These are phyloP conservation scores for Zosterops pallidus DNA, from an alignment of 2,113 vertebrate genomes.

Conservation along the genomic window DNA sequence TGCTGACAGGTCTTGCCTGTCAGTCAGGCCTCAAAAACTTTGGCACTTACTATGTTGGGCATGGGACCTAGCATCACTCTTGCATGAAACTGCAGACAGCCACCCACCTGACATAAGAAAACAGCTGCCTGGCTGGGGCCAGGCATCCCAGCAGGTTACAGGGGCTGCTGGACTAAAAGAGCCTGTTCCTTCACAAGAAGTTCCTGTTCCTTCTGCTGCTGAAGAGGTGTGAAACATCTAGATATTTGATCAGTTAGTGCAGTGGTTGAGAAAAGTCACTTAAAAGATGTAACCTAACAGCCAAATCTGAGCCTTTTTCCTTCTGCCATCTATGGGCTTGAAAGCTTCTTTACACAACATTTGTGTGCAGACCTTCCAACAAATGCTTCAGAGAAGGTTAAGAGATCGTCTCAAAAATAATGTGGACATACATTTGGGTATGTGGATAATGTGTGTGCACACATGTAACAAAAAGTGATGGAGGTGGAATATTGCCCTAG, in stretches of 20 bases:
- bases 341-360: not conserved
- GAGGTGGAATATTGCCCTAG: not conserved
- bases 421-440: not conserved
- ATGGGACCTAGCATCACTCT: not conserved
- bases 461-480: not conserved
- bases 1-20: not conserved
- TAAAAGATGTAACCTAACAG: not conserved
- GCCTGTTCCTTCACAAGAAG: not conserved
- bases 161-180: not conserved
- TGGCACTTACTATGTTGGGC: not conserved
- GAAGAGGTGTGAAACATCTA: not conserved
- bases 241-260: not conserved
- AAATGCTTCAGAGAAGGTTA: not conserved
- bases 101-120: not conserved
- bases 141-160: not conserved
- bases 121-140: not conserved
- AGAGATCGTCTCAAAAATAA: not conserved
- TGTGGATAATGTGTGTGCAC: not conserved
- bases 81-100: not conserved
- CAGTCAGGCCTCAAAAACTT: not conserved
- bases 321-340: not conserved
- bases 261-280: not conserved
- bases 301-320: not conserved
- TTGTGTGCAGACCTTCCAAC: not conserved
- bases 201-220: not conserved